These are phyloP conservation scores for Clarias laeviceps DNA, from an alignment of 2,797 vertebrate species.

Conservation along the genomic window DNA sequence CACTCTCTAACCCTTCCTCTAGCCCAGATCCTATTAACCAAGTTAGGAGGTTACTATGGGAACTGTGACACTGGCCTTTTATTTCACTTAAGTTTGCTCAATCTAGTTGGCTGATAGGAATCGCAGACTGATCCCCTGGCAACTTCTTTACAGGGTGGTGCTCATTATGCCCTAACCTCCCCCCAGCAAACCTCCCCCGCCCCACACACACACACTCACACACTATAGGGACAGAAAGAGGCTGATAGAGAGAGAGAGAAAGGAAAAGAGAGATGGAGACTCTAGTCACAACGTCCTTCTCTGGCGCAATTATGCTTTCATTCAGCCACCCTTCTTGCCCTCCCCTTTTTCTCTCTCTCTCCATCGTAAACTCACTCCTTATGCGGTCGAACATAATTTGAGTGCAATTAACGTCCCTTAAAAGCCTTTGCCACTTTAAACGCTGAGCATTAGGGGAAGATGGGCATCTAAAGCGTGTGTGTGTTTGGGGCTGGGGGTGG, in stretches of 20 bases:
- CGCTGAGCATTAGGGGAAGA: conserved; percentile 73
- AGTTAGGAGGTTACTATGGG: conserved; percentile 75
- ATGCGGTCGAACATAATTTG: conserved; percentile 84
- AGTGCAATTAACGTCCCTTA: conserved; percentile 86
- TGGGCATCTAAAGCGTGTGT: conserved; percentile 46
- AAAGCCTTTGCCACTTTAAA: conserved; percentile 81
- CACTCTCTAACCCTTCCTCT: conserved; percentile 19
- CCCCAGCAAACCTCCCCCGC: conserved; percentile 18
- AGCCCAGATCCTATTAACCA: conserved; percentile 68
- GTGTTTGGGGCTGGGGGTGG: neutral
- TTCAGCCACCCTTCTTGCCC: conserved; percentile 63
- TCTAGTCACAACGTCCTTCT: conserved; percentile 75
- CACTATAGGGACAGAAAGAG: conserved; percentile 61
- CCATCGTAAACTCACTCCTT: conserved; percentile 71
- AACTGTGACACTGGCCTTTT: conserved; percentile 67
- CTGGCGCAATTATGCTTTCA: conserved; percentile 78
- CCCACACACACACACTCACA: conserved; percentile 20
- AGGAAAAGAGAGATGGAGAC: conserved; percentile 63
- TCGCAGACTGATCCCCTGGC: conserved; percentile 66
- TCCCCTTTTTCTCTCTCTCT: conserved; percentile 58
- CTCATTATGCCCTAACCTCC: conserved; percentile 29
- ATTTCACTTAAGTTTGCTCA: conserved; percentile 63
- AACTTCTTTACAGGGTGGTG: conserved; percentile 66
- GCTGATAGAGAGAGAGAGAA: conserved; percentile 58
- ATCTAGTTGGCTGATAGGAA: conserved; percentile 59